Evolutionary conservation across 2,113 vertebrate species (phyloP), one percentile per base, ranked within the genome.

Genomic region (Gulo gulo): DNA sequence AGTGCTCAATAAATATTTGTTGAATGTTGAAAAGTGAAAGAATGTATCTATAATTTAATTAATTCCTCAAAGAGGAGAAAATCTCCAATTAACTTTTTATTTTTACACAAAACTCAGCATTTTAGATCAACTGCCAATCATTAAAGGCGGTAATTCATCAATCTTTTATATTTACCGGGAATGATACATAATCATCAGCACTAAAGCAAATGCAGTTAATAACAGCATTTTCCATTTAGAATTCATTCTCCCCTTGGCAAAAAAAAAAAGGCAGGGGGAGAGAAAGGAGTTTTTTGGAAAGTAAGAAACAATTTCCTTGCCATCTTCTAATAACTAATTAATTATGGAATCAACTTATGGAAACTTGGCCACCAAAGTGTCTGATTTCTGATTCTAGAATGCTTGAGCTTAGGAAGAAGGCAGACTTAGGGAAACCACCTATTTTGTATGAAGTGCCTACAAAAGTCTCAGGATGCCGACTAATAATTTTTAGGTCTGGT

Each of bases 131-230:
- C 21, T 93, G 26, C 42, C 39, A 61, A 3, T 96, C 74, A 78
- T 52, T 91, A 73, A 92, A n/a, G 26, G n/a, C 2, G 57, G 67
- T 69, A 21, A 73, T 23, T 69, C 39, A 57, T 61, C 24, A 76
- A 3, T 29, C 63, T 45, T 83, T 65, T 69, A 34, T 91, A 76
- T 91, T 97, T 94, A 98, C 97, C 65, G 86, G 63, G 89, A 93
- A 92, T 47, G 63, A 42, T 81, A 63, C 21, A 90, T 88, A 73
- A 69, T 80, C 61, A 7, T 87, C 63, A 96, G 29, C 23, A 57
- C 47, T 84, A 97, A 74, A 88, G 55, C 47, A 96, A 87, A 59
- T 94, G 81, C 80, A 88, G 87, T 69, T 47, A 96, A 31, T 57
- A 93, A 45, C 55, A 91, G 55, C 7, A 80, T 26, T 91, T 93